Conservation (phyloP, 2,113 vertebrate genomes). For the Dinomys branickii region DNA sequence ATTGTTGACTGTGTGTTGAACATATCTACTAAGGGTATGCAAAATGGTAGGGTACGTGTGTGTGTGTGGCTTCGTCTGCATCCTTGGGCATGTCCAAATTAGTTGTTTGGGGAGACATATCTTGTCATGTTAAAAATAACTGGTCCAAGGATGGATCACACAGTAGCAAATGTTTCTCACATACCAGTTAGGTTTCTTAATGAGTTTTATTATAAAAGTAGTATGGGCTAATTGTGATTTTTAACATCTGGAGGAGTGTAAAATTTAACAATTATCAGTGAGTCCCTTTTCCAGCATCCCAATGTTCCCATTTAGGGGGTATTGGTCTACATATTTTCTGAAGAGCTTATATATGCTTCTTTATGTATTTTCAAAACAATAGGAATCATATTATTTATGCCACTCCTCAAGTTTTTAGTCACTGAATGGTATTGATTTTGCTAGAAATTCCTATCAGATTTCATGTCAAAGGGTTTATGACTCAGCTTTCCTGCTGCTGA, state of each 20-base stretch:
- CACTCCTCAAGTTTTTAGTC: neutral
- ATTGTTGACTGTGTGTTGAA: neutral
- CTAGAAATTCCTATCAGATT: neutral
- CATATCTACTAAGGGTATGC: neutral
- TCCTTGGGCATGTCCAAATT: neutral
- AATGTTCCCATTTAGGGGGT: neutral
- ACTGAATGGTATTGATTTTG: neutral
- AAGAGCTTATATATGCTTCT: neutral
- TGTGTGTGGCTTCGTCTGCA: neutral
- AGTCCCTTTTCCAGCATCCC: neutral
- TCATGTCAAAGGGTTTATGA: neutral
- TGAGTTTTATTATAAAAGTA: constrained; percentile 13
- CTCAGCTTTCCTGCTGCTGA: neutral
- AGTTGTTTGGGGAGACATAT: neutral
- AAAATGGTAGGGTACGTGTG: neutral
- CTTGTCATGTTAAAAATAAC: neutral
- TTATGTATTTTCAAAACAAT: neutral
- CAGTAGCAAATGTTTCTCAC: neutral
- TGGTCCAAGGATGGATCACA: neutral
- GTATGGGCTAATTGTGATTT: neutral
- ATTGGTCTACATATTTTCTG: neutral
- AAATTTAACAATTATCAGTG: neutral
- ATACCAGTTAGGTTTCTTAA: neutral
- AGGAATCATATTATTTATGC: neutral
- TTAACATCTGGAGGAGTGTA: neutral